phyloP scores from a whole-genome alignment of 1,140 invertebrate genomes.

The Drosophila chauvacae region DNA sequence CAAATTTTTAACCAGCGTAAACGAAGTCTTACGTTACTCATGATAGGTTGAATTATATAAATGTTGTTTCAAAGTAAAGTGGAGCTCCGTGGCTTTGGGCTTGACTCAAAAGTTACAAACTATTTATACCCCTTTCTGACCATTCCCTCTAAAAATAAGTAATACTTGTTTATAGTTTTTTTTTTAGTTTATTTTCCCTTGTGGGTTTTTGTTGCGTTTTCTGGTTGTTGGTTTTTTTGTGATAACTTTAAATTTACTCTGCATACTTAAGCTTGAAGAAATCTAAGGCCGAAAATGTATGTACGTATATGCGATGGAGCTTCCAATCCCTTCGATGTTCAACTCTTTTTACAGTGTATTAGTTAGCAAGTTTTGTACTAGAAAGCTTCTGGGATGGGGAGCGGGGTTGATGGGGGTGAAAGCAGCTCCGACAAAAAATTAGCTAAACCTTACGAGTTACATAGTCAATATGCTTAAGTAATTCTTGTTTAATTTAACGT shows the following conservation, averaged over 20 bases:
- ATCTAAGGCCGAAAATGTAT: constrained; percentile 80
- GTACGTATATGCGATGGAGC: constrained; percentile 68
- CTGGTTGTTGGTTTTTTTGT: constrained; percentile 31
- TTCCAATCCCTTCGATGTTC: constrained; percentile 46
- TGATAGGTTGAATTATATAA: too few relatives aligned
- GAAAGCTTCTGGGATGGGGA: constrained; percentile 56
- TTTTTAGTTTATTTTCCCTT: constrained; percentile 61
- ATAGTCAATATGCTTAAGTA: constrained; percentile 74
- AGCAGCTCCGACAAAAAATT: constrained; percentile 76
- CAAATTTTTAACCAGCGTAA: too few relatives aligned
- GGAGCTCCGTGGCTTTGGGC: too few relatives aligned
- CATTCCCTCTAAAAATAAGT: constrained; percentile 10
- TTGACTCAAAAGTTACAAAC: too few relatives aligned
- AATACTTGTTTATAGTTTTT: constrained; percentile 56
- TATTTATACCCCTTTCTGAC: too few relatives aligned
- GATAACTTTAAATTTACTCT: constrained; percentile 56
- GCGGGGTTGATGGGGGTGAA: constrained; percentile 30
- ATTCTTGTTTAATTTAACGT: constrained; percentile 49
- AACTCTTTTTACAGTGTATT: constrained; percentile 63
- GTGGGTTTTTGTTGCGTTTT: constrained; percentile 54
- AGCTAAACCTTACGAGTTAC: constrained; percentile 70
- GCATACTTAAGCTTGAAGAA: constrained; percentile 70
- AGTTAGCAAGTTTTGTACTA: constrained; percentile 68
- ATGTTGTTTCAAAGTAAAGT: too few relatives aligned
- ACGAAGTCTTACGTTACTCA: too few relatives aligned